phyloP scores from a whole-genome alignment of 2,888 invertebrate genomes.

The Osmoderma eremita region DNA sequence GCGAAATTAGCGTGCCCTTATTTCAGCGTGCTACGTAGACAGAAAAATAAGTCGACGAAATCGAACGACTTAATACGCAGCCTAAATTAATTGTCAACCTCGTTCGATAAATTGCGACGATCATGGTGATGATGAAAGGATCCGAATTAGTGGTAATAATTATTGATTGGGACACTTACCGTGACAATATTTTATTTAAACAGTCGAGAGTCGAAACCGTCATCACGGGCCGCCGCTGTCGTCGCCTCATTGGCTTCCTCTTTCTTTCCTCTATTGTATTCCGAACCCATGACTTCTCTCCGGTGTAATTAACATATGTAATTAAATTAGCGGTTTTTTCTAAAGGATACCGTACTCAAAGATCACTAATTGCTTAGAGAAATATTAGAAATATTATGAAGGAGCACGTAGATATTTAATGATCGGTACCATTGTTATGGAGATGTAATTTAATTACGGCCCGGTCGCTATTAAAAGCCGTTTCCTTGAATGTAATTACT shows the following conservation, averaged over 20 bases:
- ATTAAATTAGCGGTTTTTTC: constrained; percentile 40
- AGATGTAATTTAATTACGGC: constrained; percentile 37
- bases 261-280: constrained; percentile 27
- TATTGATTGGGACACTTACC: constrained; percentile 35
- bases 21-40: constrained; percentile 37
- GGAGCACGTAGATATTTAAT: constrained; percentile 37
- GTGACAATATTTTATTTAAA: constrained; percentile 37
- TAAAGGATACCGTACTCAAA: constrained; percentile 37
- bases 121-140: constrained; percentile 29
- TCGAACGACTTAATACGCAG: constrained; percentile 13
- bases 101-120: neutral
- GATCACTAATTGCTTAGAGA: constrained; percentile 37
- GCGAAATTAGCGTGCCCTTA: constrained; percentile 54
- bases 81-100: constrained; percentile 35
- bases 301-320: constrained; percentile 38
- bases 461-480: constrained; percentile 32
- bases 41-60: constrained; percentile 28
- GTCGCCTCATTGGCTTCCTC: constrained; percentile 8
- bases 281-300: constrained; percentile 36
- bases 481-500: constrained; percentile 38
- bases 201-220: constrained; percentile 24
- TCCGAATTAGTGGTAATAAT: constrained; percentile 30
- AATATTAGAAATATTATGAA: constrained; percentile 36
- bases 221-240: no score
- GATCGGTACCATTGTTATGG: constrained; percentile 33